These are phyloP conservation scores for Australoheros scitulus DNA, from an alignment of 2,113 vertebrate species.

Conservation along the genomic window DNA sequence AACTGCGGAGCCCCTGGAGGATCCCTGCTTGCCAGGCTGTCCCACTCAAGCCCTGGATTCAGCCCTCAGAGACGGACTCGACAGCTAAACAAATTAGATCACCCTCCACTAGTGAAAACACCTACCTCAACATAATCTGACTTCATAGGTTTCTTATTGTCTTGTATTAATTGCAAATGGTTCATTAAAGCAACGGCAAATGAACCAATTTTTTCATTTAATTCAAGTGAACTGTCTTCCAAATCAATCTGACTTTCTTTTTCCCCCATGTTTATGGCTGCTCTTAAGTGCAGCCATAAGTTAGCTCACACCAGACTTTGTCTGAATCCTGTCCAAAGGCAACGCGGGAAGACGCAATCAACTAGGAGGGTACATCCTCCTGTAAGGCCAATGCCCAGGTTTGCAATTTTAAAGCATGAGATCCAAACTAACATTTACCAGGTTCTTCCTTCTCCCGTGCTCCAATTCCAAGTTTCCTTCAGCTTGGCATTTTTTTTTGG, in stretches of 20 bases:
- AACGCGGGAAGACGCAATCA: background rate
- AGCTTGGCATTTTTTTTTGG: background rate
- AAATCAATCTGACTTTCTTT: background rate
- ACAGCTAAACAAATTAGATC: slow-evolving; percentile 70
- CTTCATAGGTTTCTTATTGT: background rate
- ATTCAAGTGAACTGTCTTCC: background rate
- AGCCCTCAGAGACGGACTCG: slow-evolving; percentile 15
- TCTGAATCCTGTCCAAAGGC: background rate
- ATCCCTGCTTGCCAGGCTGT: slow-evolving; percentile 26
- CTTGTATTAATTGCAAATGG: background rate
- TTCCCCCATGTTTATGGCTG: background rate
- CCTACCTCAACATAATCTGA: background rate
- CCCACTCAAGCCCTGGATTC: slow-evolving; percentile 24
- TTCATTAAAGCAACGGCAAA: background rate
- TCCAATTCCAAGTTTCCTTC: background rate
- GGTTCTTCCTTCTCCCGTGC: background rate
- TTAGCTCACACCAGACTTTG: background rate
- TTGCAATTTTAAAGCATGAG: background rate
- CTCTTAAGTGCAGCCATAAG: background rate
- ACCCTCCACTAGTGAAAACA: slow-evolving; percentile 27
- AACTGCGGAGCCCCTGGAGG: slow-evolving; percentile 49
- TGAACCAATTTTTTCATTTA: background rate
- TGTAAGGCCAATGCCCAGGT: background rate
- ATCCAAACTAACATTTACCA: background rate
- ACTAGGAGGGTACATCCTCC: background rate